phyloP scores from a whole-genome alignment of 2,888 invertebrate genomes.

The Opisthograptis luteolata region DNA sequence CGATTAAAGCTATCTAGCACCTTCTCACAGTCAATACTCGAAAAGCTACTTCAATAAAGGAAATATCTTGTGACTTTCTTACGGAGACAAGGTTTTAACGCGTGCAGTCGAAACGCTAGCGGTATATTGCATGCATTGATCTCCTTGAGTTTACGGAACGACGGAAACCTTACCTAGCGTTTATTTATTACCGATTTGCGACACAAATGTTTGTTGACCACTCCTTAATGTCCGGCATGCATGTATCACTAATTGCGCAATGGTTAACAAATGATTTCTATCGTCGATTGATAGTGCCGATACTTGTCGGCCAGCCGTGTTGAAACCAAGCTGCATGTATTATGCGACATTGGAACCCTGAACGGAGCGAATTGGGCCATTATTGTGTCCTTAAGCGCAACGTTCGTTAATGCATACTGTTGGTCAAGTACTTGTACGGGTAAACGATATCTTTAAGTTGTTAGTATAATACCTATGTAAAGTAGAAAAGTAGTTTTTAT shows the following conservation, averaged over 20 bases:
- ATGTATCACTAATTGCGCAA: conserved; percentile 54
- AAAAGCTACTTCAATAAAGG: background rate
- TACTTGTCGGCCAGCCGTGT: conserved; percentile 46
- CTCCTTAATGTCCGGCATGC: conserved; percentile 62
- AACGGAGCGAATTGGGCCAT: conserved; percentile 55
- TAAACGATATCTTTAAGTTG: conserved; percentile 15
- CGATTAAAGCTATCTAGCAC: background rate
- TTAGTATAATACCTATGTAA: no score
- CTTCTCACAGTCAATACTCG: background rate
- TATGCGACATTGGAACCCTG: conserved; percentile 59
- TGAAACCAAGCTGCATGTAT: conserved; percentile 62
- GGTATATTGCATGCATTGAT: conserved; percentile 68
- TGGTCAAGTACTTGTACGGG: conserved; percentile 7
- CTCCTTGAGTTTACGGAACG: conserved; percentile 77
- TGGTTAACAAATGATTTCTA: conserved; percentile 57
- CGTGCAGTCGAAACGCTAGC: background rate
- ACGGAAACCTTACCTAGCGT: conserved; percentile 60
- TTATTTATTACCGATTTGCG: conserved; percentile 62
- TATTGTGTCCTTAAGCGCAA: conserved; percentile 45
- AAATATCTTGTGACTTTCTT: background rate
- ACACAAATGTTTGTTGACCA: conserved; percentile 60
- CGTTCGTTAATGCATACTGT: conserved; percentile 20
- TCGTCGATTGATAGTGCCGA: conserved; percentile 41
- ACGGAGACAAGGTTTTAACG: conserved; percentile 2
- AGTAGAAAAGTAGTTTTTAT: no score